Evolutionary conservation across 2,797 vertebrate genomes (phyloP).

Genomic region (Clarias pachynema): DNA sequence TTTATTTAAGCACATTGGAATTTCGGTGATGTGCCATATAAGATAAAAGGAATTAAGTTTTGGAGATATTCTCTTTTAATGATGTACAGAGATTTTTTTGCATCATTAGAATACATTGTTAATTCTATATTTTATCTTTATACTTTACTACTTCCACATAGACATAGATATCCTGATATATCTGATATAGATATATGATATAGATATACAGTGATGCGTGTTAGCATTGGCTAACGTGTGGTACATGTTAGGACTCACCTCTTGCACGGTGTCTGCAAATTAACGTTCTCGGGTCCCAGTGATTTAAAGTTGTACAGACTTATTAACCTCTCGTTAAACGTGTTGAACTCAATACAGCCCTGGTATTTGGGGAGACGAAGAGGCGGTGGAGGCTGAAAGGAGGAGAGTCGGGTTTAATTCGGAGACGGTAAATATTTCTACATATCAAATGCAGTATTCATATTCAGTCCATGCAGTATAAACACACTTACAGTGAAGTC

Average conservation of each 20-base stretch:
- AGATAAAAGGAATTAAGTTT: neutral
- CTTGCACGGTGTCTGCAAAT: conserved; percentile 65
- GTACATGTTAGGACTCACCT: conserved; percentile 63
- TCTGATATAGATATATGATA: no score
- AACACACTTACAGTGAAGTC: conserved; percentile 71
- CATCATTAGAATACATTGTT: no score
- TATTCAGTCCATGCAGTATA: neutral
- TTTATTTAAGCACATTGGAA: neutral
- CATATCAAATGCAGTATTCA: neutral
- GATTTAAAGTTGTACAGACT: conserved; percentile 92
- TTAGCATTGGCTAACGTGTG: no score
- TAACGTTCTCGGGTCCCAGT: conserved; percentile 62
- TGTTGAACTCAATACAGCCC: conserved; percentile 90
- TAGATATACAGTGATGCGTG: no score
- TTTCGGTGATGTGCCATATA: neutral
- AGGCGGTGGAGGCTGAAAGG: conserved; percentile 80
- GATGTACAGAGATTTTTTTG: no score
- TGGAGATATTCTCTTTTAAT: neutral
- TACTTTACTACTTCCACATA: neutral
- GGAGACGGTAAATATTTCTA: no score
- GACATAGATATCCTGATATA: neutral
- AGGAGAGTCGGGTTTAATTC: neutral
- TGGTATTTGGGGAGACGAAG: conserved; percentile 80
- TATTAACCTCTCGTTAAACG: conserved; percentile 82
- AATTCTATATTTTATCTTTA: neutral